Evolutionary conservation across 2,113 vertebrate genomes (phyloP), one percentile per base, ranked within the genome.

Genomic region (Myotis yumanensis): DNA sequence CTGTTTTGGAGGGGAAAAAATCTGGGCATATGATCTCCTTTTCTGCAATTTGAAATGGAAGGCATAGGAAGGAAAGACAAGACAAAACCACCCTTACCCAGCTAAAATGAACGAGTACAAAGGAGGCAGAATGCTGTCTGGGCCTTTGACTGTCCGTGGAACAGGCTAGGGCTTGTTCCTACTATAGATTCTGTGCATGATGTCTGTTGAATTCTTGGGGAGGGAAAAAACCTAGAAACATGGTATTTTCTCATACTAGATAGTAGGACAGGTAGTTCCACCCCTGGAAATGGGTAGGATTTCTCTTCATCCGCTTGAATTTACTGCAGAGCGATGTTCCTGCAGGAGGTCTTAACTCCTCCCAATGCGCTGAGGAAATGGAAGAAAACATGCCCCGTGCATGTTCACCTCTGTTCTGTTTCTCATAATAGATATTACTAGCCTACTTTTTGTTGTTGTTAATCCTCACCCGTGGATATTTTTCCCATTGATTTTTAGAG

Each of bases 291-390:
- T 35, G 32, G 48, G 54, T 75, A 82, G 72, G 62, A 57, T 66
- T 84, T 77, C 43, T 86, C 51, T 92, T 81, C 43, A 35, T 92
- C 51, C 68, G n/a, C 46, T 85, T 51, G 57, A 81, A 80, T 86
- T 68, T 32, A 23, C 5, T 52, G 48, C 64, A 71, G 51, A 92
- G 22, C n/a, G 23, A 15, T 46, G 30, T 79, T 48, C 40, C 57
- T 79, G n/a, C 28, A 37, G 22, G 57, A 72, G 25, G 40, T n/a
- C 84, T 69, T 18, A 37, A 57, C 51, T 62, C 72, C 84, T 73
- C 28, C 64, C 54, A 69, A 43, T 66, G 79, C 72, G 51, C 23
- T 11, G 18, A 90, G 37, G 77, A 87, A 77, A 11, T 1, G 82
- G 20, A 40, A 75, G 52, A 79, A 81, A 94, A 48, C 25, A 94